Evolutionary conservation across 2,888 invertebrate species (phyloP).

Genomic region (Venustoraphidia nigricollis): DNA sequence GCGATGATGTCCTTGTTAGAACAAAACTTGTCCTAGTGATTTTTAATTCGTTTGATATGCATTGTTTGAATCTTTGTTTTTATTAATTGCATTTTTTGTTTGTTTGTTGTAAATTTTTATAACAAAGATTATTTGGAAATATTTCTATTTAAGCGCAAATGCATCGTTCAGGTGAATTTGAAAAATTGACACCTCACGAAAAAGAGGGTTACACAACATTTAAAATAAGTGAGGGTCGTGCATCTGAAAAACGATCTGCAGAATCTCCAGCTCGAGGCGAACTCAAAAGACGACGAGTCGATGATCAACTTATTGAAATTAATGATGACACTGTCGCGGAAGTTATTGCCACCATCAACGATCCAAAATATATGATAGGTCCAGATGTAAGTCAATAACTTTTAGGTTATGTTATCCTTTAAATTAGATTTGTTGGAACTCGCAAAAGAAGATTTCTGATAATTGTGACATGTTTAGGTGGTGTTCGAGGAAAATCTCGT

Average conservation of each 20-base stretch:
- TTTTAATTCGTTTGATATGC: no score
- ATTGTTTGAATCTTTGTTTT: no score
- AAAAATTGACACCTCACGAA: slow-evolving; percentile 44
- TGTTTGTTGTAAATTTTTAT: no score
- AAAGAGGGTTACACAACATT: slow-evolving; percentile 54
- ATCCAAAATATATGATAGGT: slow-evolving; percentile 71
- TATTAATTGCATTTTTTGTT: no score
- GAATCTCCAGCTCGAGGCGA: slow-evolving; percentile 23
- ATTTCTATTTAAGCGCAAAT: slow-evolving; percentile 12
- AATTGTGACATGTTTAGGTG: slow-evolving; percentile 26
- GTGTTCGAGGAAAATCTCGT: slow-evolving; percentile 74
- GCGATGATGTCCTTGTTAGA: no score
- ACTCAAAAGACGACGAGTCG: slow-evolving; percentile 24
- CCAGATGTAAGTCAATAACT: slow-evolving; percentile 44
- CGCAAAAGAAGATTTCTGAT: background rate
- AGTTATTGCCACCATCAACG: slow-evolving; percentile 67
- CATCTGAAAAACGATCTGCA: slow-evolving; percentile 16
- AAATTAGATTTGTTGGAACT: background rate
- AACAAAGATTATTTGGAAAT: slow-evolving; percentile 3
- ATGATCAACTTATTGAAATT: slow-evolving; percentile 52
- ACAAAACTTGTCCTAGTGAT: no score
- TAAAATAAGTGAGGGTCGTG: slow-evolving; percentile 42
- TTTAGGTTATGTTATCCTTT: slow-evolving; percentile 4
- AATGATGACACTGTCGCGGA: slow-evolving; percentile 64
- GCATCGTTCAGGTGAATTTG: slow-evolving; percentile 39